Conservation (phyloP, 2,888 invertebrate species). For the Yponomeuta plumbellus region DNA sequence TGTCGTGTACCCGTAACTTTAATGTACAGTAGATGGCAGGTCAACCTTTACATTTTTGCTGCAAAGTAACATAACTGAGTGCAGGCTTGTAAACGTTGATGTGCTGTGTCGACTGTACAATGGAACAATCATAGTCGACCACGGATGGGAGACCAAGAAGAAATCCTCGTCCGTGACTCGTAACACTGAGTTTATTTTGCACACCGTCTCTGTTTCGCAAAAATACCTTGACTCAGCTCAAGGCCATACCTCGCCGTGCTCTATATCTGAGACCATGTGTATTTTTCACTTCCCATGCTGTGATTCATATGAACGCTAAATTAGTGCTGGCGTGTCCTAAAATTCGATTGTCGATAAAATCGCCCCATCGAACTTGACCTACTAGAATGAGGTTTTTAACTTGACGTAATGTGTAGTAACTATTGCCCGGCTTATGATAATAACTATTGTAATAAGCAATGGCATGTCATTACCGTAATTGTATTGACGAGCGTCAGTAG, state of each 20-base stretch:
- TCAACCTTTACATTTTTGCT: too few species aligned
- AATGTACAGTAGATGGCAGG: too few species aligned
- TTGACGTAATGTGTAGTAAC: neutral
- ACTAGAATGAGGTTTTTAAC: neutral
- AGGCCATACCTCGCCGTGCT: conserved; percentile 53
- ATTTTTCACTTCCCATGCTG: neutral
- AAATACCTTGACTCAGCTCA: conserved; percentile 42
- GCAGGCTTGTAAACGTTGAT: too few species aligned
- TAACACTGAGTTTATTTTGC: neutral
- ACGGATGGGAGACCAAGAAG: too few species aligned
- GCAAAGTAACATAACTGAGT: too few species aligned
- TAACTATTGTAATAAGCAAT: neutral
- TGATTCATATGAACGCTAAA: neutral
- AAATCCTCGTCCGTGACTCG: too few species aligned
- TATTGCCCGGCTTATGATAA: neutral
- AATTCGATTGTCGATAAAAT: neutral
- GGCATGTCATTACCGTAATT: conserved; percentile 3
- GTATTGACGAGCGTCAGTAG: neutral
- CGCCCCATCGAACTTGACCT: neutral
- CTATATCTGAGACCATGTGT: conserved; percentile 41
- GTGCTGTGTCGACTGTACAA: too few species aligned
- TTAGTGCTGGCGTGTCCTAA: neutral
- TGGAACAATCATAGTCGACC: too few species aligned
- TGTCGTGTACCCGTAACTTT: too few species aligned
- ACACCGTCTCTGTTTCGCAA: neutral